A percentile compares a stretch with the other conserved stretches of the same genome.
Conservation (phyloP, 2,888 invertebrate species). For the Xestia c-nigrum region DNA sequence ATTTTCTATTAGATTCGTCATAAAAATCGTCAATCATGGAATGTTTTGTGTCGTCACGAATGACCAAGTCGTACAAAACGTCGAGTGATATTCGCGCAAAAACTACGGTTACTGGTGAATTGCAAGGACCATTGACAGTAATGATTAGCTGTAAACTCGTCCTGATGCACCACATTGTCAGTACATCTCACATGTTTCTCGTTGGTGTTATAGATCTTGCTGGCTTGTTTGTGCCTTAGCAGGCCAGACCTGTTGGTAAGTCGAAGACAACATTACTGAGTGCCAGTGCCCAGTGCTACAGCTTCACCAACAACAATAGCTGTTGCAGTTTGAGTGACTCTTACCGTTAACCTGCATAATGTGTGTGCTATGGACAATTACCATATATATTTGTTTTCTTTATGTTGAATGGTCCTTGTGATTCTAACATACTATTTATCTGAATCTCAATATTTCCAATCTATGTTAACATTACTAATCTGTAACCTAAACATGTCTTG, state of each 20-base stretch:
- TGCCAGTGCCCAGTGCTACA: slow-evolving; percentile 80
- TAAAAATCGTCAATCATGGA: slow-evolving; percentile 76
- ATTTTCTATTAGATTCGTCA: slow-evolving; percentile 79
- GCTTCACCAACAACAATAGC: slow-evolving; percentile 86
- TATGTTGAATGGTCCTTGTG: slow-evolving; percentile 90
- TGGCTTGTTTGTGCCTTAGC: slow-evolving; percentile 94
- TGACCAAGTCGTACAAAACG: slow-evolving; percentile 75
- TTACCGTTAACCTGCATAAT: slow-evolving; percentile 88
- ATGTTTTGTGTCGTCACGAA: slow-evolving; percentile 79
- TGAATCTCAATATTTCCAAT: slow-evolving; percentile 64
- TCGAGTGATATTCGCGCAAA: slow-evolving; percentile 88
- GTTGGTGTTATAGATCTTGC: slow-evolving; percentile 93
- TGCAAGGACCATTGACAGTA: slow-evolving; percentile 89
- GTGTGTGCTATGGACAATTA: slow-evolving; percentile 88
- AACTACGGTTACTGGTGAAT: slow-evolving; percentile 87
- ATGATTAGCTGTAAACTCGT: slow-evolving; percentile 83
- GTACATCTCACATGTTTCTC: slow-evolving; percentile 86
- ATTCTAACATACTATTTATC: slow-evolving; percentile 84
- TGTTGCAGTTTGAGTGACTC: slow-evolving; percentile 85
- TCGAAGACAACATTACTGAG: slow-evolving; percentile 85
- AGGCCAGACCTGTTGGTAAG: slow-evolving; percentile 94
- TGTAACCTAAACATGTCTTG: slow-evolving; percentile 51
- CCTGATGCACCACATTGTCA: slow-evolving; percentile 87
- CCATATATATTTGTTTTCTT: slow-evolving; percentile 80
- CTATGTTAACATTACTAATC: slow-evolving; percentile 73